Evolutionary conservation across 2,888 invertebrate genomes (phyloP).

Genomic region (Cremastinae sp.): DNA sequence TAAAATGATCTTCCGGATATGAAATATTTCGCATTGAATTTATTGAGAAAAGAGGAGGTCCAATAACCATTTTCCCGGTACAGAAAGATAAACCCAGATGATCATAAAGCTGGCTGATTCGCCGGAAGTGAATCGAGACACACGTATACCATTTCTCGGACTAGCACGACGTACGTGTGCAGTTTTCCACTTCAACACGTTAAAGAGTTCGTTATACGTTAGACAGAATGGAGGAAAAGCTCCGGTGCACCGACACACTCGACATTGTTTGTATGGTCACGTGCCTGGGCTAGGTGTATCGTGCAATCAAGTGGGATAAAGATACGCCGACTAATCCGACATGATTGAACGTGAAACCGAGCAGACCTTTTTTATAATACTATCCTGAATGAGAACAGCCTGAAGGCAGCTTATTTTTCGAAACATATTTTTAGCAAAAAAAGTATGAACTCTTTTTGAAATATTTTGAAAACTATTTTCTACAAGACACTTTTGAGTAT

Average conservation of each 20-base stretch:
- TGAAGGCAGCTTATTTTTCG: too few relatives aligned
- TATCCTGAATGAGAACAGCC: conserved; percentile 35
- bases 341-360: conserved; percentile 61
- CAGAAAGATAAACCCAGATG: conserved; percentile 57
- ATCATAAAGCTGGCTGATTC: conserved; percentile 54
- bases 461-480: too few relatives aligned
- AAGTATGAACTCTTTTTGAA: too few relatives aligned
- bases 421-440: too few relatives aligned
- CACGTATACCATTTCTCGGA: not conserved
- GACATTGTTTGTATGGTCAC: conserved; percentile 11
- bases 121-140: conserved; percentile 52
- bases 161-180: conserved; percentile 7
- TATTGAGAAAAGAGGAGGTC: conserved; percentile 27
- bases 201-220: conserved; percentile 47
- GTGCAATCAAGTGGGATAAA: conserved; percentile 59
- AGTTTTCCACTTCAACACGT: conserved; percentile 19
- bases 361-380: conserved; percentile 43
- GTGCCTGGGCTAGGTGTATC: conserved; percentile 41
- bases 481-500: too few relatives aligned
- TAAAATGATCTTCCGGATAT: conserved; percentile 28
- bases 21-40: conserved; percentile 32
- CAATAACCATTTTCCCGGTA: conserved; percentile 54
- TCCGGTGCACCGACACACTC: conserved; percentile 26
- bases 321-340: conserved; percentile 58
- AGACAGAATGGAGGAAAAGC: conserved; percentile 29